These are phyloP conservation scores for Drosophila leontia DNA, from an alignment of 1,140 invertebrate genomes.

Conservation along the genomic window DNA sequence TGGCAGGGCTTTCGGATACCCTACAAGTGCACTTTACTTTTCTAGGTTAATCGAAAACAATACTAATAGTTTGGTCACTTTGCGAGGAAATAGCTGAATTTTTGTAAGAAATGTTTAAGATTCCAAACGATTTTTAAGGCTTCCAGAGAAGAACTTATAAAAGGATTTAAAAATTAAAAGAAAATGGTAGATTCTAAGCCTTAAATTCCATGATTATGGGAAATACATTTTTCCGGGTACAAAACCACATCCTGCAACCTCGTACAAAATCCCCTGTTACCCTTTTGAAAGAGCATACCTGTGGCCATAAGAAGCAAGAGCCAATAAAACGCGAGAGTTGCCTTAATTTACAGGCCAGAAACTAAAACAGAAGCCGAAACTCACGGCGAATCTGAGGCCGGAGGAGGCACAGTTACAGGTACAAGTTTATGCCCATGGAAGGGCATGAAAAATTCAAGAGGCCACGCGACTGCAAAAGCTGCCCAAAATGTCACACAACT, in stretches of 20 bases:
- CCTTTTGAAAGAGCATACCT: background rate
- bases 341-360: constrained; percentile 66
- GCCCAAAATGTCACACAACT: constrained; percentile 63
- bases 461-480: constrained; percentile 33
- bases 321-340: constrained; percentile 65
- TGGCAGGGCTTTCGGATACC: background rate
- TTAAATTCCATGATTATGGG: background rate
- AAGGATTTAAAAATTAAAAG: background rate
- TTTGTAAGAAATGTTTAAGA: background rate
- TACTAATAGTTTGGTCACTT: background rate
- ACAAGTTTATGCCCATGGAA: constrained; percentile 45
- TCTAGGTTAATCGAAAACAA: constrained; percentile 12
- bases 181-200: background rate
- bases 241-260: background rate
- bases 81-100: background rate
- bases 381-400: background rate
- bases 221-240: background rate
- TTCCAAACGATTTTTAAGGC: background rate
- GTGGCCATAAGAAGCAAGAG: constrained; percentile 21
- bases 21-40: constrained; percentile 1
- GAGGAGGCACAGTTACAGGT: constrained; percentile 5
- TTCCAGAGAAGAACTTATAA: too few relatives aligned
- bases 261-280: background rate
- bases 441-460: constrained; percentile 81
- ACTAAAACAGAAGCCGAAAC: constrained; percentile 6